Evolutionary conservation across 2,888 invertebrate genomes (phyloP).

Genomic region (Rhamphomyia laevipes): DNA sequence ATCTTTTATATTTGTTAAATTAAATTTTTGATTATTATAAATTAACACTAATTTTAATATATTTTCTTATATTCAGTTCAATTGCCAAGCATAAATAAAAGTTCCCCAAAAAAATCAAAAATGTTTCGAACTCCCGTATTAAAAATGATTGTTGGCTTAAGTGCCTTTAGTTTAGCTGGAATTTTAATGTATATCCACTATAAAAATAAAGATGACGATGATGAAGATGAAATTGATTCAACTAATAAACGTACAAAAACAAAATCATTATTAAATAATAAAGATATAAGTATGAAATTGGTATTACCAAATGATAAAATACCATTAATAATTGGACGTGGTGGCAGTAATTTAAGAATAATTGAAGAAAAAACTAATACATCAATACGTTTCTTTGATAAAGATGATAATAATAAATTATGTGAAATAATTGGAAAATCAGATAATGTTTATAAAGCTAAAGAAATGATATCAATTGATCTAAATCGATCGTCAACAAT

Average conservation of each 20-base stretch:
- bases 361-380: slow-evolving; percentile 65
- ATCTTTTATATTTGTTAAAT: too few species aligned
- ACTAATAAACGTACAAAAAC: neutral
- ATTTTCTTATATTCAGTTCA: neutral
- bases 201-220: slow-evolving; percentile 22
- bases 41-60: too few species aligned
- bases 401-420: slow-evolving; percentile 45
- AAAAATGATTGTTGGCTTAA: slow-evolving; percentile 52
- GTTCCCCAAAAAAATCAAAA: slow-evolving; percentile 12
- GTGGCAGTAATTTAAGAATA: slow-evolving; percentile 62
- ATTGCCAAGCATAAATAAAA: too few species aligned
- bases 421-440: slow-evolving; percentile 60
- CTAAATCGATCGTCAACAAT: slow-evolving; percentile 55
- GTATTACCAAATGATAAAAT: slow-evolving; percentile 51
- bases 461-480: slow-evolving; percentile 55
- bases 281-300: slow-evolving; percentile 44
- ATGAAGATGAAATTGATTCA: slow-evolving; percentile 20
- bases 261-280: slow-evolving; percentile 19
- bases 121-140: slow-evolving; percentile 36
- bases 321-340: slow-evolving; percentile 58
- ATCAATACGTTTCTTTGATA: slow-evolving; percentile 42
- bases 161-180: slow-evolving; percentile 56
- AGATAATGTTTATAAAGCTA: slow-evolving; percentile 58
- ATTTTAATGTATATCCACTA: slow-evolving; percentile 56
- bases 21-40: too few species aligned